A percentile compares a stretch with the other conserved stretches of the same genome.
phyloP scores from a whole-genome alignment of 2,113 vertebrate species.

The Myxocyprinus asiaticus region DNA sequence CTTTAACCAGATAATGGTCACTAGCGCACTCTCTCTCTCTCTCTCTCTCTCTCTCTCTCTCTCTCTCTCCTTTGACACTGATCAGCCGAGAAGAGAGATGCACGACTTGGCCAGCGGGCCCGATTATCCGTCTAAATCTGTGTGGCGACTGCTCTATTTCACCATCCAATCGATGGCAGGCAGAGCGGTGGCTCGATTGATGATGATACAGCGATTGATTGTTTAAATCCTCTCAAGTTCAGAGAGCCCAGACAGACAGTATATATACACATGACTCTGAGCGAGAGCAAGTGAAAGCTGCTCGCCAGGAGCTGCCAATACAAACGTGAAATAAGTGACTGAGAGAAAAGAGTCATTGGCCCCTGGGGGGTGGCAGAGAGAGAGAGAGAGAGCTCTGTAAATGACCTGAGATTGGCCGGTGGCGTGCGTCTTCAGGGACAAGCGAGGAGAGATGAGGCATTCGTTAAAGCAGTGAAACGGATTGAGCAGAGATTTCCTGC shows the following conservation, averaged over 20 bases:
- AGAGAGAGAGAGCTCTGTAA: slow-evolving; percentile 76
- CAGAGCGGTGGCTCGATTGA: slow-evolving; percentile 81
- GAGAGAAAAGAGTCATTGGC: slow-evolving; percentile 71
- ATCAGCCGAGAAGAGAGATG: slow-evolving; percentile 66
- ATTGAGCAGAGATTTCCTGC: slow-evolving; percentile 69
- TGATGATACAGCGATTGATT: slow-evolving; percentile 88
- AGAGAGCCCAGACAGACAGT: slow-evolving; percentile 72
- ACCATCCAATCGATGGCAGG: slow-evolving; percentile 77
- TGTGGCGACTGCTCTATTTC: slow-evolving; percentile 80
- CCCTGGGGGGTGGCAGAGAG: slow-evolving; percentile 66
- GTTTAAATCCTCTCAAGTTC: slow-evolving; percentile 84
- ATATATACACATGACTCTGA: slow-evolving; percentile 76
- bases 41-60: no score
- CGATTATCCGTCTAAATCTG: slow-evolving; percentile 87
- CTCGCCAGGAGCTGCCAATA: slow-evolving; percentile 74
- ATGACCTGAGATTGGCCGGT: slow-evolving; percentile 80
- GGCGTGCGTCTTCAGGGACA: slow-evolving; percentile 72
- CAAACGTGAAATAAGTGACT: slow-evolving; percentile 81
- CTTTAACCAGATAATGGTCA: not conserved
- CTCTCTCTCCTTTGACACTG: slow-evolving; percentile 55
- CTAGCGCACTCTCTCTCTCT: no score
- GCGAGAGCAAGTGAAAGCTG: slow-evolving; percentile 40
- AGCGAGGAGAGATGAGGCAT: slow-evolving; percentile 65
- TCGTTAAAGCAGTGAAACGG: slow-evolving; percentile 75
- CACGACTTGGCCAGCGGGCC: slow-evolving; percentile 78